phyloP scores from a whole-genome alignment of 2,888 invertebrate genomes.

The Amaurobius ferox region DNA sequence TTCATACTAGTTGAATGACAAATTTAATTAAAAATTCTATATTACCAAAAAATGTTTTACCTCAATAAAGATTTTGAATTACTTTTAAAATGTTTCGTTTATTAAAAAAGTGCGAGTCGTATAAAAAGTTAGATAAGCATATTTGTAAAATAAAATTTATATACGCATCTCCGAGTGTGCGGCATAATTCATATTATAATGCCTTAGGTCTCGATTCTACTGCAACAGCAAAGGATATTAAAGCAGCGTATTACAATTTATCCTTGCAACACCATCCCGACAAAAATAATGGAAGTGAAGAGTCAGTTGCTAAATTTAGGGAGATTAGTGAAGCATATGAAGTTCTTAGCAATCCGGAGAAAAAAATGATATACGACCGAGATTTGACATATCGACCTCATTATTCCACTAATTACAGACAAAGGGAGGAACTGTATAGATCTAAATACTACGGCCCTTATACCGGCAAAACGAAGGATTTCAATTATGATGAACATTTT shows the following conservation, averaged over 20 bases:
- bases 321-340: conserved; percentile 91
- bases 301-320: conserved; percentile 84
- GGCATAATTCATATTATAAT: conserved; percentile 79
- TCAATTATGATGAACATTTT: conserved; percentile 55
- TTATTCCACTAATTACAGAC: neutral
- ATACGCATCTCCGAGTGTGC: neutral
- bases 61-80: too few species aligned
- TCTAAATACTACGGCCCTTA: conserved; percentile 11
- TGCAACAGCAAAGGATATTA: conserved; percentile 89
- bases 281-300: conserved; percentile 82
- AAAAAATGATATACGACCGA: conserved; percentile 87
- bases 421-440: neutral
- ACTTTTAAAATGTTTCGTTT: conserved; percentile 5
- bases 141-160: neutral
- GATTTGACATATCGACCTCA: neutral
- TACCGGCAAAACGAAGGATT: conserved; percentile 37
- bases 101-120: conserved; percentile 11
- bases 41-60: too few species aligned
- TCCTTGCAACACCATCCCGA: conserved; percentile 94
- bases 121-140: neutral
- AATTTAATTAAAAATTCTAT: too few species aligned
- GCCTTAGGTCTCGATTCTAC: conserved; percentile 84
- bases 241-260: conserved; percentile 91
- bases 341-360: conserved; percentile 84
- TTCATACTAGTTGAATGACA: too few species aligned